Percentiles rank a stretch among this genome's conserved stretches.
Conservation (phyloP, 1,140 invertebrate species). For the Formica exsecta region DNA sequence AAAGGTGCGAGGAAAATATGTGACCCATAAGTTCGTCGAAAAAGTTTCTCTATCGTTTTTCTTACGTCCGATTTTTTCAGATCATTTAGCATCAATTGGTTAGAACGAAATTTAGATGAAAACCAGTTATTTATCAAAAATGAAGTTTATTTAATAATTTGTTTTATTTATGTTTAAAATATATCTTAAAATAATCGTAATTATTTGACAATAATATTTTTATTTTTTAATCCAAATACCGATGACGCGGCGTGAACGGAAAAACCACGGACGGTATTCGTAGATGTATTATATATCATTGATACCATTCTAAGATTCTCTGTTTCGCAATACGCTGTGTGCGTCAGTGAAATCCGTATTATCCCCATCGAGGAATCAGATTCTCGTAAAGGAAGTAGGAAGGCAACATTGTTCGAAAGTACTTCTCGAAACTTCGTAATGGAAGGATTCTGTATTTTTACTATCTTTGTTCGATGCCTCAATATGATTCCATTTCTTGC, state of each 20-base stretch:
- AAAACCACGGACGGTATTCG: no score
- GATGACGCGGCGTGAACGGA: background rate
- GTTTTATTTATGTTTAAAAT: background rate
- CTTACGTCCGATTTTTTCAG: background rate
- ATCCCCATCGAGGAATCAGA: background rate
- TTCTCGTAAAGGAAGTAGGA: conserved; percentile 24
- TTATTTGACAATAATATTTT: background rate
- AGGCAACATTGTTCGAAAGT: conserved; percentile 41
- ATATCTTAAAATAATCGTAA: background rate
- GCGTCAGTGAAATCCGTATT: conserved; percentile 1
- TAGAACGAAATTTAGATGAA: background rate
- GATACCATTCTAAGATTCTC: background rate
- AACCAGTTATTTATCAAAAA: background rate
- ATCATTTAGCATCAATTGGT: background rate
- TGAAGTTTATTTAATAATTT: background rate
- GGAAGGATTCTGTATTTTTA: conserved; percentile 45
- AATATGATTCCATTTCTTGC: conserved; percentile 45
- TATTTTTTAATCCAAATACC: background rate
- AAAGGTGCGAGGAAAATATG: background rate
- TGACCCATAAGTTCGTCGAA: background rate
- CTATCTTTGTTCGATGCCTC: conserved; percentile 23
- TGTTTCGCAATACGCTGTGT: background rate
- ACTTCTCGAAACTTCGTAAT: conserved; percentile 51
- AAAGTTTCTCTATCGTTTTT: background rate
- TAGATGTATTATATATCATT: background rate